phyloP scores from a whole-genome alignment of 2,113 vertebrate genomes.

The Mormyrus lacerda region DNA sequence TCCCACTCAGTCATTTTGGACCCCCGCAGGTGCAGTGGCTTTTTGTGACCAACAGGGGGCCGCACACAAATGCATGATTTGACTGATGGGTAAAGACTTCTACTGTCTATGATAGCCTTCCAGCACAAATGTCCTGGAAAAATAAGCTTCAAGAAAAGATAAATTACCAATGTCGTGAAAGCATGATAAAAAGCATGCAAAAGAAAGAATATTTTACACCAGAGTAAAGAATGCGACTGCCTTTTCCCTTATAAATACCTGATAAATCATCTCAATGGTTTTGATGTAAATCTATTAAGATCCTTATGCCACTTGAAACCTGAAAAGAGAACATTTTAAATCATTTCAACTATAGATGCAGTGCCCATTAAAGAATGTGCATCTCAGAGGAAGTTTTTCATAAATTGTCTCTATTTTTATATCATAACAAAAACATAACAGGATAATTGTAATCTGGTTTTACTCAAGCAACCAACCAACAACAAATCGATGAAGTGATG shows the following conservation, averaged over 20 bases:
- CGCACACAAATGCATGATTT: not conserved
- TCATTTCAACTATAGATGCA: not conserved
- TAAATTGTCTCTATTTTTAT: not conserved
- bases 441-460: not conserved
- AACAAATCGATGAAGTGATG: not conserved
- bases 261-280: not conserved
- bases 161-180: not conserved
- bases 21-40: not conserved
- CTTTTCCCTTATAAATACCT: not conserved
- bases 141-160: not conserved
- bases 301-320: not conserved
- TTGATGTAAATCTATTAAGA: not conserved
- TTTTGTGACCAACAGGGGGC: not conserved
- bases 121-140: not conserved
- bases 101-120: not conserved
- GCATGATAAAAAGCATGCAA: not conserved
- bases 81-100: not conserved
- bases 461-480: not conserved
- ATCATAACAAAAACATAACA: not conserved
- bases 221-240: not conserved
- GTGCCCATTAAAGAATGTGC: not conserved
- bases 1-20: not conserved
- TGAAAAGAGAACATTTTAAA: not conserved
- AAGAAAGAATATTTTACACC: not conserved
- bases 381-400: not conserved